Base-by-base conservation (phyloP, 2,888 invertebrate genomes). In the Ramazzottius varieornatus region DNA sequence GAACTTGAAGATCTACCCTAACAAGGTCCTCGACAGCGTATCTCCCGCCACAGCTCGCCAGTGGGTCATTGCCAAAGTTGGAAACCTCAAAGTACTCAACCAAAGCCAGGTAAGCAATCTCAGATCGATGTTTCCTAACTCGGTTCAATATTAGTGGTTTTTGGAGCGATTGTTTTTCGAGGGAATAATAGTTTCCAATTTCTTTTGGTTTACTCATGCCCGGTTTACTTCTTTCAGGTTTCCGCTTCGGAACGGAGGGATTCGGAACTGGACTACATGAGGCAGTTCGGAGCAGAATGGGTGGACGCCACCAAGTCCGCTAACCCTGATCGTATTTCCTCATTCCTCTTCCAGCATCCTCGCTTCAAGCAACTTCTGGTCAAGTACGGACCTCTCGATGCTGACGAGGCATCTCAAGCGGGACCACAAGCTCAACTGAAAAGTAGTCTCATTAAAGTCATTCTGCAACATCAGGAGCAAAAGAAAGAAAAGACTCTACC, bases 261-360 rank as follows among this genome's bases (percentile, higher is more conserved):
- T 54, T 54, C 54, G 16, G 54, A 54, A 24, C 54, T 54, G 54
- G 54, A 54, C 29, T 54, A 54, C 54, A 54, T 54, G 54, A 8
- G 54, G 29, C 54, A 29, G 4, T 54, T n/a, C 54, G 54, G n/a
- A 8, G n/a, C n/a, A 8, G 54, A 54, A 13, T 54, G 29, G 20
- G 4, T 54, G 20, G 40, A 20, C 40, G 20, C 20, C 40, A 20
- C 20, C 40, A 40, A 40, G 8, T 54, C 54, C 54, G 54, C 4
- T 4, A 29, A 54, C 29, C n/a, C 20, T 24, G 54, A 54, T 4
- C 54, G 54, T 4, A 4, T 16, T 8, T 13, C 54, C 54, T 4
- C 29, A 8, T 54, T 54, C 29, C 29, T 54, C 8, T 13, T 24
- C 54, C 20, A 29, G 8, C 54, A 54, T 54, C 54, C 54, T 16